Base-by-base conservation (phyloP, 2,113 vertebrate species). In the Callospermophilus lateralis region DNA sequence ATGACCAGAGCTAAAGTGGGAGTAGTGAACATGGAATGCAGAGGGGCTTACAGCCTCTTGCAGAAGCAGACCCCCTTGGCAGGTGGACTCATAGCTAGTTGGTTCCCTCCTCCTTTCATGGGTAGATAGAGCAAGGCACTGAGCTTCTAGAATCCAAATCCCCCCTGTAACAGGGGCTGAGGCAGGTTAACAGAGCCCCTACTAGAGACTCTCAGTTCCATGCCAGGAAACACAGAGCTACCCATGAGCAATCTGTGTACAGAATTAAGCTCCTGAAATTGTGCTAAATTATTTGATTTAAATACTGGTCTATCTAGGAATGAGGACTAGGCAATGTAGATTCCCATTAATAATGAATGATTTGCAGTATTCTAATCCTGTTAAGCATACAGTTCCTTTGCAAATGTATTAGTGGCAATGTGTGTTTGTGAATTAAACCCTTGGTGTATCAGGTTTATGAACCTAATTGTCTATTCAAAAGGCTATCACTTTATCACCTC, bases 401-500 rank as follows among this genome's bases (percentile, higher is more conserved):
- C 0, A 9, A 97, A 97, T 96, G 95, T 97, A 92, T 93, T 84
- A 97, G 87, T 85, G 90, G 83, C 96, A 28, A 26, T 93, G 73
- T 94, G 96, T 98, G 93, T 98, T 98, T 96, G 96, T 97, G 85
- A 88, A 70, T 97, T 98, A 98, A 98, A 70, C 55, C 95, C 70
- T 97, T 68, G 86, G 87, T 98, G 93, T 61, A 94, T 97, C 94
- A 89, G 77, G 93, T 98, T 98, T 98, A 96, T 97, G 92, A 97
- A 77, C 91, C 95, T 97, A 97, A 95, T 97, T 97, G 87, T 98
- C 96, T 98, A 96, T 97, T 98, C 96, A 94, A 97, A 98, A 97
- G 97, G 97, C 97, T 97, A 98, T 98, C 97, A 97, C 96, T 97
- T 97, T 90, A 98, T 98, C 97, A 97, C 73, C 80, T 95, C 89